Evolutionary conservation across 2,113 vertebrate species (phyloP).

Genomic region (Salminus brasiliensis): DNA sequence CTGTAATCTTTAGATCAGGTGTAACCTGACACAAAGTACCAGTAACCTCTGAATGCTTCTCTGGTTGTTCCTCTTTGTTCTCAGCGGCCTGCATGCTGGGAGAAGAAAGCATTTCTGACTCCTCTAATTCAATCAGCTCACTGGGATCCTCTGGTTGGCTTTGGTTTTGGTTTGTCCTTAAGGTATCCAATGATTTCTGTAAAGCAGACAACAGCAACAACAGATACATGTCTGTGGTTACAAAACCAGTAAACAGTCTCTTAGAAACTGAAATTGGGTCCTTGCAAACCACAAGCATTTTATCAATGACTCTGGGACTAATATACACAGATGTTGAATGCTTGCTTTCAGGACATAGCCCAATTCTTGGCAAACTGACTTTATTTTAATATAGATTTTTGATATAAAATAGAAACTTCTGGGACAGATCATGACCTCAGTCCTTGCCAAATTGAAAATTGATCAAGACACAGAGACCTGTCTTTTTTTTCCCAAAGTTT

Average conservation of each 20-base stretch:
- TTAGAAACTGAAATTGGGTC: neutral
- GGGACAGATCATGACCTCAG: neutral
- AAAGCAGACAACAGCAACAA: constrained; percentile 19
- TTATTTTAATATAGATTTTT: neutral
- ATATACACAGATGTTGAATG: too few relatives aligned
- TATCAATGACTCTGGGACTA: too few relatives aligned
- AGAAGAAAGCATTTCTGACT: constrained; percentile 26
- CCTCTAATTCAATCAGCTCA: constrained; percentile 31
- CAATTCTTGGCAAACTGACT: too few relatives aligned
- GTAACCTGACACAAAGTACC: neutral
- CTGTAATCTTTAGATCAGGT: neutral
- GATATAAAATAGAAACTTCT: neutral
- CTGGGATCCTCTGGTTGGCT: constrained; percentile 49
- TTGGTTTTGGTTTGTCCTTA: constrained; percentile 59
- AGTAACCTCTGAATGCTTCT: constrained; percentile 4
- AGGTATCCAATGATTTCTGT: constrained; percentile 63
- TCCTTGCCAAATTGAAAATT: too few relatives aligned
- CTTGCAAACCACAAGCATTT: neutral
- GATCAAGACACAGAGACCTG: too few relatives aligned
- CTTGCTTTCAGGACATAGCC: too few relatives aligned
- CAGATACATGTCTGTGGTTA: neutral
- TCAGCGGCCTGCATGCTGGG: constrained; percentile 4
- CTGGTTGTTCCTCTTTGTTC: constrained; percentile 40
- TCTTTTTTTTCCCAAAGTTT: too few relatives aligned
- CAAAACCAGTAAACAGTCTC: neutral